Evolutionary conservation across 2,113 vertebrate species (phyloP).

Genomic region (Leptobrachium leishanense): DNA sequence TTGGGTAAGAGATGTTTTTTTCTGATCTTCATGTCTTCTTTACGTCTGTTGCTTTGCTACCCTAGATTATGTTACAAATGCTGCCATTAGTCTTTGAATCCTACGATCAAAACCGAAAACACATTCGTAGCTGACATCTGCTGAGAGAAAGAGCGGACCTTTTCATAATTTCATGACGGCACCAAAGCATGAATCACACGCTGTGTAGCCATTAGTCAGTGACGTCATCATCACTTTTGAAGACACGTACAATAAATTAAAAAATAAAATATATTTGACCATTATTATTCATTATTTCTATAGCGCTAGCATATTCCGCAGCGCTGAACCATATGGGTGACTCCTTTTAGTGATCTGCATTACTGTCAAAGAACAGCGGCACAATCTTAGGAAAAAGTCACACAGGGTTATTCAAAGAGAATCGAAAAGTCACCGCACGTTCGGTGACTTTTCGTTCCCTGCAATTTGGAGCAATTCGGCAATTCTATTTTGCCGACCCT

Average conservation of each 20-base stretch:
- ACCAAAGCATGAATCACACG: constrained; percentile 36
- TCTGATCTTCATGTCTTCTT: constrained; percentile 9
- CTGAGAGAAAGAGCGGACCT: constrained; percentile 39
- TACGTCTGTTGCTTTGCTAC: constrained; percentile 30
- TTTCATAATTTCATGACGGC: constrained; percentile 32
- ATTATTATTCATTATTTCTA: no score
- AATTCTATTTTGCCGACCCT: no score
- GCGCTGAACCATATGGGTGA: no score
- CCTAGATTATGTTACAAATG: constrained; percentile 35
- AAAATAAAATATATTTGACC: constrained; percentile 1
- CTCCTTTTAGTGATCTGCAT: no score
- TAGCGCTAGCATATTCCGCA: no score
- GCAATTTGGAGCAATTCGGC: no score
- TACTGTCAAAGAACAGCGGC: no score
- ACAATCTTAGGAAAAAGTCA: no score
- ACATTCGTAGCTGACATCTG: constrained; percentile 36
- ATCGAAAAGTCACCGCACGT: no score
- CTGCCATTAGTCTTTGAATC: constrained; percentile 40
- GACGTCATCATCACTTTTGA: constrained; percentile 29
- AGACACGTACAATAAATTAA: constrained; percentile 23
- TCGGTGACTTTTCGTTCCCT: no score
- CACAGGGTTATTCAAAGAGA: no score
- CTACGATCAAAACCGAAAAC: constrained; percentile 27
- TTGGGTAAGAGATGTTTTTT: not conserved
- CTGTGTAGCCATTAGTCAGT: constrained; percentile 37